Base-by-base conservation (phyloP, 2,113 vertebrate species). In the Oryzias celebensis region DNA sequence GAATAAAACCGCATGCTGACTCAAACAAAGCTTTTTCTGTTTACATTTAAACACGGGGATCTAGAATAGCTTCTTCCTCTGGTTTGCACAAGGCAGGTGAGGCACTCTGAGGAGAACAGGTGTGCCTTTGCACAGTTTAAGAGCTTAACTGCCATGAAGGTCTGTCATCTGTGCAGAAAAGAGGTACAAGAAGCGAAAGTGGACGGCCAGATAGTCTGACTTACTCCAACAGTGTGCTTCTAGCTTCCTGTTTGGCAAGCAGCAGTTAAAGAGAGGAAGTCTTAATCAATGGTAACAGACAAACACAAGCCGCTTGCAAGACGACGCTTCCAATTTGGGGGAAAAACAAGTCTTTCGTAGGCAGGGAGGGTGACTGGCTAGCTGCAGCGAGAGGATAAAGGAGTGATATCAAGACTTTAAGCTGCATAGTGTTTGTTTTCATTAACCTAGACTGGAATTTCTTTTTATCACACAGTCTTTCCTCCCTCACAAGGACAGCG, bases 1-100 rank as follows among this genome's bases (percentile, higher is more conserved):
- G 45, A 88, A 88, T 86, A 85, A 87, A 87, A 78, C 58, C 59
- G 12, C 36, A 36, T 36, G 36, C 36, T 36, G 36, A 36, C 36
- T 12, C 8, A 3, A 36, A 36, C 36, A 36, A 8, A 12, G 10
- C 57, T 75, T 73, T 36, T 61, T 61, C 56, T 80, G 51, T 73
- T 28, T 53, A 53, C 75, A 71, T 18, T 47, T 28, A 58, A 45
- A 17, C 44, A 4, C 44, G 3, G 44, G 16, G 44, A 17, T 14
- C 44, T 45, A 20, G n/a, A 48, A 12, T 4, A 20, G 47, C 20
- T 5, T 4, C 49, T 23, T 4, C 3, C n/a, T 22, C 1, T 1
- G 16, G 31, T 15, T 43, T 45, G 20, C 6, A 0, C 18, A 63
- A 15, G 14, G 22, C 36, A 28, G 4, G 6, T 57, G 7, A 26